These are phyloP conservation scores for Grantiella picta DNA, from an alignment of 2,113 vertebrate species.

Conservation along the genomic window DNA sequence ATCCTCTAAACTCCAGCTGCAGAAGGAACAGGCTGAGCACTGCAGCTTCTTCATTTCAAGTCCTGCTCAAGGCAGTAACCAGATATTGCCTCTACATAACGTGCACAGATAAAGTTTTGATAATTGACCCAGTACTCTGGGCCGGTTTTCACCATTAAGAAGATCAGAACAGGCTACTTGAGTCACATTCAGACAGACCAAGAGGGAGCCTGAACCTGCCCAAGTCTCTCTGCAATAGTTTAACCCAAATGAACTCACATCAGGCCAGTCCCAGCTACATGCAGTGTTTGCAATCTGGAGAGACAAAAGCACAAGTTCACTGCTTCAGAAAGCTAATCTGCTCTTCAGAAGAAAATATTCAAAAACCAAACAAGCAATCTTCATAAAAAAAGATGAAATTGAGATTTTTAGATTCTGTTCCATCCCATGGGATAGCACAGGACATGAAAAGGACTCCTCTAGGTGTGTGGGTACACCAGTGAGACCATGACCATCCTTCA, in stretches of 20 bases:
- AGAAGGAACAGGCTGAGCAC: neutral
- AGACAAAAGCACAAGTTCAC: neutral
- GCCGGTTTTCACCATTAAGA: neutral
- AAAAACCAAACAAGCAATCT: neutral
- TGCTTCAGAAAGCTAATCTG: neutral
- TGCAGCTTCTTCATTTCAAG: neutral
- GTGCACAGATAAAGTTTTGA: neutral
- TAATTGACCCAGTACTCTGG: neutral
- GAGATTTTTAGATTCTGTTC: neutral
- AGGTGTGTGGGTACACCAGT: neutral
- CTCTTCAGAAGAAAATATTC: neutral
- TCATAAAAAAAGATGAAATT: neutral
- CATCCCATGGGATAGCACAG: neutral
- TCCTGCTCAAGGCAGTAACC: neutral
- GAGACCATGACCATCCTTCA: neutral
- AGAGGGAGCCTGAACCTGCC: neutral
- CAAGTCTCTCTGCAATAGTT: accelerated
- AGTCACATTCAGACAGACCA: neutral
- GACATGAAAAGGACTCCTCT: neutral
- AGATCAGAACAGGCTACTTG: neutral
- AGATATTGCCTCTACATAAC: neutral
- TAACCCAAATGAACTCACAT: neutral
- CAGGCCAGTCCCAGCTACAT: neutral
- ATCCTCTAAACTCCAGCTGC: neutral
- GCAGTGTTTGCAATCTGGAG: neutral